Evolutionary conservation across 2,888 invertebrate genomes (phyloP), one percentile per base, ranked within the genome.

Genomic region (Lithophane ornitopus): DNA sequence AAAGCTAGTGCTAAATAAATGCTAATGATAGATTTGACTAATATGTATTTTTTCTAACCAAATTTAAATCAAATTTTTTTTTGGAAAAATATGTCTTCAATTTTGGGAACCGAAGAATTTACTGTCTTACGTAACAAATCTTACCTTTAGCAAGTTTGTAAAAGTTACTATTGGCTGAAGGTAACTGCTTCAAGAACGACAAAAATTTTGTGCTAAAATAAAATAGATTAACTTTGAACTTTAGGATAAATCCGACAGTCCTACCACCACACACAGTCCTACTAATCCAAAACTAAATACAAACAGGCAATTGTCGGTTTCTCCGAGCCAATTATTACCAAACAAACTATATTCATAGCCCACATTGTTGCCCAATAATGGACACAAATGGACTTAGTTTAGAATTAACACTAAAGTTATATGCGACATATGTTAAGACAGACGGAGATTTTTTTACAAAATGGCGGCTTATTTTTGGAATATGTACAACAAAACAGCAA

Each of bases 331-430:
- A 59, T 74, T 73, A 78, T 71, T 81, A 66, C 70, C 8, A 76
- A 81, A 83, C 68, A 19, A 52, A 67, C 46, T 67, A n/a, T 74
- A 76, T 76, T 72, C 56, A 61, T 63, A 68, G 59, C 28, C 56
- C 78, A 67, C 26, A 54, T 67, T 65, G 84, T 67, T 71, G n/a
- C 54, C 71, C 70, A 74, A 75, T 69, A 58, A 34, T 72, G 76
- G 70, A 26, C 75, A 74, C 67, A 70, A 76, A 74, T 16, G 70
- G 58, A 12, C 49, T 73, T 62, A 39, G 39, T 78, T 65, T 70
- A 28, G 8, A 19, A 58, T 28, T 28, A 3, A 19, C 3, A 19
- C 9, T 58, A 54, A 62, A 58, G 14, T 70, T 79, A 74, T 71
- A 49, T 58, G 67, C 41, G 71, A 70, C 56, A 59, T 49, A 67